phyloP scores from a whole-genome alignment of 2,888 invertebrate species.

The Alloplasta piceator region DNA sequence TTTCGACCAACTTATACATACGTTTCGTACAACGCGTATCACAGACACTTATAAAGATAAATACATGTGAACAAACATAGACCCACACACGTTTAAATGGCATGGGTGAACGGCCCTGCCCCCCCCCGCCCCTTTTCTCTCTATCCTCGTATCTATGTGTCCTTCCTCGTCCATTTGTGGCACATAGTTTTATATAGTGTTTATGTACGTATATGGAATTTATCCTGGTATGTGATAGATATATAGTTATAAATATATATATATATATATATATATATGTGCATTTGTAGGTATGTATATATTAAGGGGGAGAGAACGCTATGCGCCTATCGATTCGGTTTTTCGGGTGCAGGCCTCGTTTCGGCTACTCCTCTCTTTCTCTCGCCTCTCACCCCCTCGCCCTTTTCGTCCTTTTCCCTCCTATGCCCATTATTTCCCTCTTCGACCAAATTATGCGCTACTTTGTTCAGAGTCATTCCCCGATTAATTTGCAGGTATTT shows the following conservation, averaged over 20 bases:
- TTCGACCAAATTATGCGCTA: conserved; percentile 52
- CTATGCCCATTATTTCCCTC: conserved; percentile 41
- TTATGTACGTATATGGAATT: conserved; percentile 57
- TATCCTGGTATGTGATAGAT: conserved; percentile 54
- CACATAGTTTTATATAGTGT: conserved; percentile 53
- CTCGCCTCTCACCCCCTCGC: conserved; percentile 44
- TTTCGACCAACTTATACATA: conserved; percentile 52
- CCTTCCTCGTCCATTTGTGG: conserved; percentile 46
- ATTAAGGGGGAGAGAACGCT: conserved; percentile 72
- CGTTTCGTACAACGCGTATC: conserved; percentile 52
- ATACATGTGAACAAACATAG: conserved; percentile 52
- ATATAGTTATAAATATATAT: conserved; percentile 49
- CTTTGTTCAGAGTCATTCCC: conserved; percentile 51
- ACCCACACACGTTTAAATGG: conserved; percentile 45
- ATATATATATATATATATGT: conserved; percentile 39
- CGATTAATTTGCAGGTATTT: conserved; percentile 36
- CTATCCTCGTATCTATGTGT: conserved; percentile 44
- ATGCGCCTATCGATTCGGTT: conserved; percentile 82
- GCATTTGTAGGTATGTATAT: conserved; percentile 57
- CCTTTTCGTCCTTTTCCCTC: conserved; percentile 4
- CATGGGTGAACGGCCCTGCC: conserved; percentile 43
- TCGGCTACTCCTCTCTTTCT: conserved; percentile 68
- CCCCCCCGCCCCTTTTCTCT: conserved; percentile 25
- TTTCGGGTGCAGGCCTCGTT: conserved; percentile 81
- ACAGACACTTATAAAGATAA: conserved; percentile 51